Evolutionary conservation across 1,140 invertebrate genomes (phyloP).

Genomic region (Aphelinus atriplicis): DNA sequence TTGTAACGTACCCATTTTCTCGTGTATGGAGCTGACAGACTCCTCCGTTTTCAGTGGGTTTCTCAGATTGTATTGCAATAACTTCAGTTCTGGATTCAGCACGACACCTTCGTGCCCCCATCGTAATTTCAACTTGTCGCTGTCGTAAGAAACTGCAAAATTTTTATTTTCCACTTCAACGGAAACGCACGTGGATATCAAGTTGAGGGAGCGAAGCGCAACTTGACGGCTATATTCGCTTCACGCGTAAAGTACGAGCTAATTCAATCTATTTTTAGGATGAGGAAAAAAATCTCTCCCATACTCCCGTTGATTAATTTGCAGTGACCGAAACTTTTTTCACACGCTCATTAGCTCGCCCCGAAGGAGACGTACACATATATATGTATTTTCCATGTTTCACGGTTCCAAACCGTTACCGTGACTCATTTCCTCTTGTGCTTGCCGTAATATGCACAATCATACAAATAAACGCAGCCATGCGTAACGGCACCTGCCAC

Average conservation of each 20-base stretch:
- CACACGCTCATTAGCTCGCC: too few species aligned
- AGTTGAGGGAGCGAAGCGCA: too few species aligned
- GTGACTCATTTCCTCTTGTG: neutral
- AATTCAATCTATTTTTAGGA: too few species aligned
- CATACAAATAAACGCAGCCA: neutral
- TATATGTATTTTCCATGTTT: neutral
- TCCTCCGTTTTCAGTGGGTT: slow-evolving; percentile 75
- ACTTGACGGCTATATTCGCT: too few species aligned
- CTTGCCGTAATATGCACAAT: slow-evolving; percentile 27
- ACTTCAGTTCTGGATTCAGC: slow-evolving; percentile 80
- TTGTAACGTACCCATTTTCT: slow-evolving; percentile 72
- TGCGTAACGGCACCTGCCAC: slow-evolving; percentile 21
- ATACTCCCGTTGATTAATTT: too few species aligned
- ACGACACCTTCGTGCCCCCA: slow-evolving; percentile 77
- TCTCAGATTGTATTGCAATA: slow-evolving; percentile 80
- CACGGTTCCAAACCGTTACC: slow-evolving; percentile 12
- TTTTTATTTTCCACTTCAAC: too few species aligned
- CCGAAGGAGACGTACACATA: too few species aligned
- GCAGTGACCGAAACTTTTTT: too few species aligned
- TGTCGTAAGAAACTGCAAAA: slow-evolving; percentile 78
- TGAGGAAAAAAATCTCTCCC: too few species aligned
- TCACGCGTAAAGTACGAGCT: too few species aligned
- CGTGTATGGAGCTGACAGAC: slow-evolving; percentile 74
- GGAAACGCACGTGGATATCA: too few species aligned
- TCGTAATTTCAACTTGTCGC: slow-evolving; percentile 75